Evolutionary conservation across 2,888 invertebrate genomes (phyloP), one percentile per base, ranked within the genome.

Genomic region (Diplazon laetatorius): DNA sequence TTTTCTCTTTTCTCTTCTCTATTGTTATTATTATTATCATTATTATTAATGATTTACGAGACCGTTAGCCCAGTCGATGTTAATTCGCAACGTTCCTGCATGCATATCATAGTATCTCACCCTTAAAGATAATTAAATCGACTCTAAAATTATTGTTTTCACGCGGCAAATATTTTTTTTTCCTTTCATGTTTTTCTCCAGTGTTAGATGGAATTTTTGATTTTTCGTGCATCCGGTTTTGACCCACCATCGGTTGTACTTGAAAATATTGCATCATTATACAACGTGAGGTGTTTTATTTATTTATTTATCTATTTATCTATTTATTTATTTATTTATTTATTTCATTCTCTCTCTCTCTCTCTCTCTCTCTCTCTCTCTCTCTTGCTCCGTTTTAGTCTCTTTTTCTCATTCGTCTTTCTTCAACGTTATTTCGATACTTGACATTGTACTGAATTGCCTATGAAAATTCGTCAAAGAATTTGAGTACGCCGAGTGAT

Each of bases 211-310:
- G 84, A 83, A 76, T 80, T 82, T 82, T 87, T 86, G 82, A 85
- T 86, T 86, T 85, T 80, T 86, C 86, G 84, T 86, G 85, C 84
- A 83, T 85, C 83, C 82, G 80, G 82, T 85, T 68, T 78, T 85
- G 85, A 87, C 86, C 81, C 87, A 86, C 83, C 81, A 81, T 85
- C 85, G 87, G 85, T 88, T 87, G 88, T 87, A 86, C 88, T 86
- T 86, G 83, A 82, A 78, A 72, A 87, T 88, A 88, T 88, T 88
- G 87, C 88, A 87, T 86, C 80, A 85, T 83, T 30, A 85, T 83
- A 84, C 76, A 74, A 80, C 78, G 80, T 82, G 76, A 76, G 81
- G 70, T 82, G 80, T 82, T 82, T 71, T 42, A 50, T 76, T 79
- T 82, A 78, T n/a, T n/a, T n/a, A 65, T 63, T 66, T 69, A 57